These are phyloP conservation scores for Martes martes DNA, from an alignment of 2,113 vertebrate species.

Conservation along the genomic window DNA sequence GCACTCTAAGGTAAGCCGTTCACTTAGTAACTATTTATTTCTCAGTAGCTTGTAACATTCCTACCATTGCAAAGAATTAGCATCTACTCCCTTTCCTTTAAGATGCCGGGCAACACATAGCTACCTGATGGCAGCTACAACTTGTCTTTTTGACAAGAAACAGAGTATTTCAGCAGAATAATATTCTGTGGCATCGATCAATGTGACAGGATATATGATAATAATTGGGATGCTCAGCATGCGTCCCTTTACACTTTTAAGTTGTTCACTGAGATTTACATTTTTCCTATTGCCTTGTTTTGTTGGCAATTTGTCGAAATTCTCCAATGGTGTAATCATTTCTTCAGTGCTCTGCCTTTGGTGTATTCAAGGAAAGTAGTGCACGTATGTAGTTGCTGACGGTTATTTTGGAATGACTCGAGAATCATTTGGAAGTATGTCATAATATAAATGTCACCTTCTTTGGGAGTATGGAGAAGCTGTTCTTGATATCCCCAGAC, in stretches of 20 bases:
- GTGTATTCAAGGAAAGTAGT: conserved; percentile 28
- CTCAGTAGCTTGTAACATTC: background rate
- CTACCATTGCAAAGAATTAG: background rate
- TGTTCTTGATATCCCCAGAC: background rate
- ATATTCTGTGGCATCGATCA: conserved; percentile 37
- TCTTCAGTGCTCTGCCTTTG: conserved; percentile 28
- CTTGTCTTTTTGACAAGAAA: conserved; percentile 63
- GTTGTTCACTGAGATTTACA: conserved; percentile 23
- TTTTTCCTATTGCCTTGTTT: conserved; percentile 50
- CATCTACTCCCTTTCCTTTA: background rate
- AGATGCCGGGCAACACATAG: background rate
- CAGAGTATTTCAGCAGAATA: conserved; percentile 49
- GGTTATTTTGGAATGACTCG: background rate
- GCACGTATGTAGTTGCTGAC: background rate
- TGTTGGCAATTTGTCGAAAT: conserved; percentile 45
- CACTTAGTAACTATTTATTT: background rate
- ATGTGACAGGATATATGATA: conserved; percentile 39
- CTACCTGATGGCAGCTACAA: conserved; percentile 10
- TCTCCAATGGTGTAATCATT: conserved; percentile 12
- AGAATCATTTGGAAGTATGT: background rate
- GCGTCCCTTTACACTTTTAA: conserved; percentile 15
- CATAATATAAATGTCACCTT: background rate
- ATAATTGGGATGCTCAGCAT: background rate
- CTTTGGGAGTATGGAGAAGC: background rate
- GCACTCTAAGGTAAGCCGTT: background rate